Conservation (phyloP, 1,140 invertebrate species). For the Megathymus violae region DNA sequence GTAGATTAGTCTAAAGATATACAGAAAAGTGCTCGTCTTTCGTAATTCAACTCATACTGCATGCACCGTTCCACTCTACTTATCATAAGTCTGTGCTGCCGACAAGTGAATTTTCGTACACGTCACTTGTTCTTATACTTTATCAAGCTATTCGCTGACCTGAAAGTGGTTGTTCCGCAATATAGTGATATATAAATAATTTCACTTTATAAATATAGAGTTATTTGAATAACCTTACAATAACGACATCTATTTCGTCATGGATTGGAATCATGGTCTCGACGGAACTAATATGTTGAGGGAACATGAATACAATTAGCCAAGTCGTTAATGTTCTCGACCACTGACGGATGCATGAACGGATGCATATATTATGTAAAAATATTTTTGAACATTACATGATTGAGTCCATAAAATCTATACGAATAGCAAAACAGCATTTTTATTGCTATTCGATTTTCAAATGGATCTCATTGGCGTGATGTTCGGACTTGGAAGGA, state of each 20-base stretch:
- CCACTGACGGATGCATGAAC: too few relatives aligned
- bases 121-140: slow-evolving; percentile 15
- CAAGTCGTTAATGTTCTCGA: too few relatives aligned
- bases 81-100: slow-evolving; percentile 25
- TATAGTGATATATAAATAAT: too few relatives aligned
- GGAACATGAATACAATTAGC: too few relatives aligned
- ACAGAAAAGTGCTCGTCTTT: slow-evolving; percentile 31
- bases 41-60: slow-evolving; percentile 30
- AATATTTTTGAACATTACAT: slow-evolving; percentile 13
- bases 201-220: too few relatives aligned
- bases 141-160: neutral
- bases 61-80: slow-evolving; percentile 35
- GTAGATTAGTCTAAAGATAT: slow-evolving; percentile 21
- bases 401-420: slow-evolving; percentile 20
- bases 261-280: too few relatives aligned
- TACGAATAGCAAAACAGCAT: slow-evolving; percentile 11
- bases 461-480: slow-evolving; percentile 56
- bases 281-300: too few relatives aligned
- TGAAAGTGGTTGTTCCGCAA: too few relatives aligned
- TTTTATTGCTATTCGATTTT: slow-evolving; percentile 58
- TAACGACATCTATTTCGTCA: too few relatives aligned
- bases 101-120: slow-evolving; percentile 19
- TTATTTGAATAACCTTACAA: too few relatives aligned
- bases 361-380: too few relatives aligned
- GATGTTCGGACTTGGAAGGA: slow-evolving; percentile 55